Percentiles rank a stretch among this genome's conserved stretches.
These are phyloP conservation scores for Cololabis saira DNA, from an alignment of 2,113 vertebrate species.

Conservation along the genomic window DNA sequence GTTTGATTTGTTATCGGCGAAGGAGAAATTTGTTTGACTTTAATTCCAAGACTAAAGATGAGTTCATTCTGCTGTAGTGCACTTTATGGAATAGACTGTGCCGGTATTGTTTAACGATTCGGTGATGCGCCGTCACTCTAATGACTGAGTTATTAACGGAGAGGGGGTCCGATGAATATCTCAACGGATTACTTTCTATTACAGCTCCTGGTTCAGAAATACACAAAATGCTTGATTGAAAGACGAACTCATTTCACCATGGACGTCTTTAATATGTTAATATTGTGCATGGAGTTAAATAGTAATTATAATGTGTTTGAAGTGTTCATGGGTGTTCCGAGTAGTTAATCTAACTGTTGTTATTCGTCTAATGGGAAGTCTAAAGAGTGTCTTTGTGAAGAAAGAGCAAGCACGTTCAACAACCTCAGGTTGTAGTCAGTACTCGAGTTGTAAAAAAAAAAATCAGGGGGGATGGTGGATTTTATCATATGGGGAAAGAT, in stretches of 20 bases:
- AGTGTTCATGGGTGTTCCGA: background rate
- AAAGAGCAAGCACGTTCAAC: too few species aligned
- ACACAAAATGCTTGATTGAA: slow-evolving; percentile 4
- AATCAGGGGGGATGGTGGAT: too few species aligned
- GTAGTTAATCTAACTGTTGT: background rate
- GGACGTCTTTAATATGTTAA: background rate
- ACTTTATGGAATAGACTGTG: too few species aligned
- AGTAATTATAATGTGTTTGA: background rate
- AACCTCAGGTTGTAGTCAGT: too few species aligned
- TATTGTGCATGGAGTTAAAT: background rate
- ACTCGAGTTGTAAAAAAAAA: too few species aligned
- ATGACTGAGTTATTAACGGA: slow-evolving; percentile 6
- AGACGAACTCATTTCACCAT: background rate
- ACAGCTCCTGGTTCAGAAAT: background rate
- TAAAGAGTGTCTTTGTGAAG: background rate
- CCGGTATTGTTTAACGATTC: too few species aligned
- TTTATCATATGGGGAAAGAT: too few species aligned
- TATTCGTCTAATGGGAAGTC: slow-evolving; percentile 7
- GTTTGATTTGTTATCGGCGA: too few species aligned
- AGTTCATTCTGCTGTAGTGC: too few species aligned
- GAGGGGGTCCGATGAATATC: slow-evolving; percentile 14
- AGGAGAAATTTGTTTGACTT: too few species aligned
- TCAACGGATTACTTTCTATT: background rate
- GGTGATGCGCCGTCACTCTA: background rate
- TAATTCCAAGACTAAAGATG: too few species aligned